Evolutionary conservation across 2,797 vertebrate genomes (phyloP).

Genomic region (Hippoglossus hippoglossus): DNA sequence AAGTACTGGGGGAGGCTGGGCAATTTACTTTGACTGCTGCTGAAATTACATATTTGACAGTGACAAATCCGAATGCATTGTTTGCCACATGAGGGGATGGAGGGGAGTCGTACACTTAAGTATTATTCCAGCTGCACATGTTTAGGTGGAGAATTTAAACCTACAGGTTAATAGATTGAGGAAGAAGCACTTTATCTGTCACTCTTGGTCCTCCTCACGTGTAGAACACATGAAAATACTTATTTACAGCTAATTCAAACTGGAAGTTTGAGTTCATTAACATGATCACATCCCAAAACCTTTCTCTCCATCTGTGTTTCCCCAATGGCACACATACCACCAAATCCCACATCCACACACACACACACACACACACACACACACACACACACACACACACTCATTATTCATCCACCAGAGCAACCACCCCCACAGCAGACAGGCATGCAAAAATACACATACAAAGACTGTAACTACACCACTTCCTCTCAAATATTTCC

Average conservation of each 20-base stretch:
- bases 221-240: neutral
- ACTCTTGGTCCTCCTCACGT: neutral
- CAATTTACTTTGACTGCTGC: slow-evolving; percentile 56
- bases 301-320: slow-evolving; percentile 21
- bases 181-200: too few relatives aligned
- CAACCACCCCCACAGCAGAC: slow-evolving; percentile 42
- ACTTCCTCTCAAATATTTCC: slow-evolving; percentile 59
- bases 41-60: slow-evolving; percentile 60
- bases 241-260: slow-evolving; percentile 15
- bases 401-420: slow-evolving; percentile 60
- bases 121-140: slow-evolving; percentile 1
- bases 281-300: slow-evolving; percentile 26
- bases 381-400: slow-evolving; percentile 13
- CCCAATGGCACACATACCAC: neutral
- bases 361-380: slow-evolving; percentile 13
- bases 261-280: neutral
- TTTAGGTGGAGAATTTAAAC: neutral
- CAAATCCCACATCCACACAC: neutral
- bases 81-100: slow-evolving; percentile 10
- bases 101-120: neutral
- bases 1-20: slow-evolving; percentile 43
- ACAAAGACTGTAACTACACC: slow-evolving; percentile 48
- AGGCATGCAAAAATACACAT: slow-evolving; percentile 27
- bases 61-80: slow-evolving; percentile 52
- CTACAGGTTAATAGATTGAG: neutral